Evolutionary conservation across 2,797 vertebrate genomes (phyloP), one percentile per base, ranked within the genome.

Genomic region (Numenius phaeopus): DNA sequence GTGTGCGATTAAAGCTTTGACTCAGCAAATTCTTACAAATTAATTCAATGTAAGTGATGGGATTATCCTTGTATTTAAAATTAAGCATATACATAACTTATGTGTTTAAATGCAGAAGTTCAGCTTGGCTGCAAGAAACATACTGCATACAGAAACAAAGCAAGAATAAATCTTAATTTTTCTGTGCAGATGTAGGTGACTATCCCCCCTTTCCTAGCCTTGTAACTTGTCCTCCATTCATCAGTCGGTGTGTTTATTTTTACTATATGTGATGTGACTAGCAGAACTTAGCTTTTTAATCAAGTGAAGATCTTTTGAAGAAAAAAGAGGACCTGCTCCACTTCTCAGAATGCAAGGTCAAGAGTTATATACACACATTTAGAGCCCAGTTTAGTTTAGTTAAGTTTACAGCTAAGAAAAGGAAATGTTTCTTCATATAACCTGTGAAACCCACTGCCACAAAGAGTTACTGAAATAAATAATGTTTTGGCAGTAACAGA

Each of bases 241-340:
- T 94, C 91, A 95, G 87, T 21, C 65, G 11, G 24, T 46, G 32
- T 94, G 89, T 94, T 97, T 97, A 96, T 94, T 97, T 97, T 94
- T 77, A 65, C 78, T 94, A 1, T 30, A 75, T 64, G 64, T 67
- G 84, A 89, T 83, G 71, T 95, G 92, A 92, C 89, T 83, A 85
- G 90, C 37, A 95, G 64, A 96, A 97, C 61, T 94, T 32, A 37
- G 47, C 83, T 92, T 94, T 93, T 95, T 84, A 96, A 93, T 92
- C 83, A 90, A 95, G 34, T 89, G 81, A 93, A 92, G 73, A 90
- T 89, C 83, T 92, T 87, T 23, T 16, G 39, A 92, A 88, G 62
- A 61, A 83, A 91, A 93, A 89, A 75, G 50, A 93, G n/a, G 65
- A 95, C 49, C 83, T 84, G 61, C 42, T 88, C 55, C 77, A 72